Percentiles rank a stretch among this genome's conserved stretches.
Conservation (phyloP, 2,113 vertebrate species). For the Hippoglossus stenolepis region DNA sequence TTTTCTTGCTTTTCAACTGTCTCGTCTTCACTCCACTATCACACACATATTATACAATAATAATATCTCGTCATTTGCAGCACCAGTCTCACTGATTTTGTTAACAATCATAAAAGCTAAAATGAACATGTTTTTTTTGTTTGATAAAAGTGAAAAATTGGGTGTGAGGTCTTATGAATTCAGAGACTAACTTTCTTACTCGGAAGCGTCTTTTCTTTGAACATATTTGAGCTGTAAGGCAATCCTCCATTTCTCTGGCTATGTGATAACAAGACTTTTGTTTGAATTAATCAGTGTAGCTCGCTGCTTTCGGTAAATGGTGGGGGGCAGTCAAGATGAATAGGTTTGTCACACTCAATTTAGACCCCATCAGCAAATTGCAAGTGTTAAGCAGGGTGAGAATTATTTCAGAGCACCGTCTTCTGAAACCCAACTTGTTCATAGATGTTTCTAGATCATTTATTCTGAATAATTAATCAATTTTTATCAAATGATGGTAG, state of each 20-base stretch:
- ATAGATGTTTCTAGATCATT: conserved; percentile 58
- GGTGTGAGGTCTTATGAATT: too few relatives aligned
- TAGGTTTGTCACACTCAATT: conserved; percentile 66
- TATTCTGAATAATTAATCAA: conserved; percentile 24
- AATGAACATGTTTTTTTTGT: too few relatives aligned
- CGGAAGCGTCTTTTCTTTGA: conserved; percentile 21
- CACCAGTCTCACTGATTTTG: too few relatives aligned
- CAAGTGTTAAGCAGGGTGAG: conserved; percentile 53
- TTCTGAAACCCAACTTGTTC: conserved; percentile 39
- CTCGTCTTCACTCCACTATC: conserved; percentile 11
- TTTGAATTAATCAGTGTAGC: conserved; percentile 68
- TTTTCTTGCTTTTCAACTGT: too few relatives aligned
- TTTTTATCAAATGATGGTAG: background rate
- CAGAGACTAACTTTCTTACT: too few relatives aligned
- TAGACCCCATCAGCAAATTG: conserved; percentile 60
- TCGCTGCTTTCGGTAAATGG: conserved; percentile 55
- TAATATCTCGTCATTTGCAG: too few relatives aligned
- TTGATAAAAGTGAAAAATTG: too few relatives aligned
- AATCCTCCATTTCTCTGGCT: conserved; percentile 49
- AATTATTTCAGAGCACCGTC: conserved; percentile 57
- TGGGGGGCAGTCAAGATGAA: conserved; percentile 58
- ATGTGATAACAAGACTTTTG: conserved; percentile 62
- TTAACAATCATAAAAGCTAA: too few relatives aligned
- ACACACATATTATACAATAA: too few relatives aligned
- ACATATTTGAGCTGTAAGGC: conserved; percentile 39